Percentiles rank a stretch among this genome's conserved stretches.
Evolutionary conservation across 2,888 invertebrate genomes (phyloP).

Genomic region (Volucella zonaria): DNA sequence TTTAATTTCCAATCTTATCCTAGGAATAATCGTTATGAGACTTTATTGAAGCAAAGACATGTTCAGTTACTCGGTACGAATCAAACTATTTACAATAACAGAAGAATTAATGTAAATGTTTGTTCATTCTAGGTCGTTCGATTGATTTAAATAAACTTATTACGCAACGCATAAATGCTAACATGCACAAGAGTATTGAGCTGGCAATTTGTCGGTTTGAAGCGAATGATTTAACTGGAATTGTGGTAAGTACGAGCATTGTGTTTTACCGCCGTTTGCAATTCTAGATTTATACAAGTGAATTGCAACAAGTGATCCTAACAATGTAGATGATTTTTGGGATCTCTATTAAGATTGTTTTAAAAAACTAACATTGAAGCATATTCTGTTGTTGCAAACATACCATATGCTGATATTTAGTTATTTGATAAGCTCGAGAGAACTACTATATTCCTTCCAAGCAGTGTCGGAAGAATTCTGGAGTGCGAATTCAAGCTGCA

Average conservation of each 20-base stretch:
- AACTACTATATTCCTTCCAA: too few relatives aligned
- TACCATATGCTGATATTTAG: too few relatives aligned
- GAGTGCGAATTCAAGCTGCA: too few relatives aligned
- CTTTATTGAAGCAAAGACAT: conserved; percentile 96
- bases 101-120: background rate
- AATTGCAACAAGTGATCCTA: too few relatives aligned
- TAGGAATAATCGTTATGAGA: conserved; percentile 96
- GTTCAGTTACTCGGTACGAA: conserved; percentile 90
- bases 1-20: conserved; percentile 93
- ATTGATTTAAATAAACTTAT: conserved; percentile 96
- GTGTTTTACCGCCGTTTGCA: background rate
- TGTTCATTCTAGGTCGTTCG: conserved; percentile 88
- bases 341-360: too few relatives aligned
- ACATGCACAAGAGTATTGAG: conserved; percentile 97
- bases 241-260: conserved; percentile 87
- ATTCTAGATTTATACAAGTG: too few relatives aligned
- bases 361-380: background rate
- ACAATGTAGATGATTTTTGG: too few relatives aligned
- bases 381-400: background rate
- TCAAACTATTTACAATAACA: background rate
- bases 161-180: conserved; percentile 97
- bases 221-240: conserved; percentile 97
- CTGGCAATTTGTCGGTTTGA: conserved; percentile 98
- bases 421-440: too few relatives aligned
- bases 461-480: too few relatives aligned